Percentiles rank a stretch among this genome's conserved stretches.
Conservation (phyloP, 1,140 invertebrate species). For the Oedothorax gibbosus region DNA sequence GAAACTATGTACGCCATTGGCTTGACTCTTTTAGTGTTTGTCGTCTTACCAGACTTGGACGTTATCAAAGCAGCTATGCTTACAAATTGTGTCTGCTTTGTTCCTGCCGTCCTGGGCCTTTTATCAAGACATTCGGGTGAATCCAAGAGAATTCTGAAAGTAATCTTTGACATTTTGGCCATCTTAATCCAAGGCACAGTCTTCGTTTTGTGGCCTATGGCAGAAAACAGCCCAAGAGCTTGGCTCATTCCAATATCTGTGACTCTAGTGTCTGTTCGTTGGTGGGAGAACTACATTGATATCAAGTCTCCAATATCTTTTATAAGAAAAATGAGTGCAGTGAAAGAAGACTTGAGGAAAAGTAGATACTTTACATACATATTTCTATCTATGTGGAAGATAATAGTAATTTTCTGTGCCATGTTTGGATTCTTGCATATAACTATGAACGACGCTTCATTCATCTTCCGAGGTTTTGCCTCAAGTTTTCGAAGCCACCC, state of each 20-base stretch:
- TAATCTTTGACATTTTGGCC: constrained; percentile 66
- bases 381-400: constrained; percentile 67
- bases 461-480: constrained; percentile 82
- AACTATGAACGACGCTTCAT: constrained; percentile 81
- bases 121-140: constrained; percentile 62
- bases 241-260: constrained; percentile 70
- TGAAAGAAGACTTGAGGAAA: constrained; percentile 81
- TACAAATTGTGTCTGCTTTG: constrained; percentile 67
- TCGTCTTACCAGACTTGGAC: constrained; percentile 69
- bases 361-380: constrained; percentile 79
- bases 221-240: constrained; percentile 47
- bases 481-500: constrained; percentile 76
- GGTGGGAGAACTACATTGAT: constrained; percentile 73
- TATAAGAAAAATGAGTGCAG: constrained; percentile 81
- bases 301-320: constrained; percentile 71
- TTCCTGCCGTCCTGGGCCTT: constrained; percentile 66
- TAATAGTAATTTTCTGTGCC: constrained; percentile 67
- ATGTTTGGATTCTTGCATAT: constrained; percentile 78
- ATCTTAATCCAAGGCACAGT: constrained; percentile 78
- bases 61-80: constrained; percentile 68
- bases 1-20: constrained; percentile 69
- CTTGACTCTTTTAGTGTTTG: constrained; percentile 68
- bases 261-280: constrained; percentile 71
- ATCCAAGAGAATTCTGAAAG: constrained; percentile 60
- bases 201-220: constrained; percentile 85